These are phyloP conservation scores for Naso thynnoides DNA, from an alignment of 2,797 vertebrate species.

Conservation along the genomic window DNA sequence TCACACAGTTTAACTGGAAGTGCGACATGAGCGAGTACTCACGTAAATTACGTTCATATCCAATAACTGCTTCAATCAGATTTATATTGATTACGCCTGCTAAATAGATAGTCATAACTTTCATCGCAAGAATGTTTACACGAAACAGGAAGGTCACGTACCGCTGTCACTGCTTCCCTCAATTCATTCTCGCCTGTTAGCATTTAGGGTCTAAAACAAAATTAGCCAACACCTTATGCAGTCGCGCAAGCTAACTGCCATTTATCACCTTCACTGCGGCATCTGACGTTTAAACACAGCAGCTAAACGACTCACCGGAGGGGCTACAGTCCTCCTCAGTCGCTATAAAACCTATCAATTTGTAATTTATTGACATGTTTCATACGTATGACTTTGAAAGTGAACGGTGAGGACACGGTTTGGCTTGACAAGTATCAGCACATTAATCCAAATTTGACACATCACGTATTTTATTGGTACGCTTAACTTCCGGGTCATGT, in stretches of 20 bases:
- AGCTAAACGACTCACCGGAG: not conserved
- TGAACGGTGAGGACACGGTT: not conserved
- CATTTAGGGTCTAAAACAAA: not conserved
- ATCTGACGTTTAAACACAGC: not conserved
- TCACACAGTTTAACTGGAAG: not conserved
- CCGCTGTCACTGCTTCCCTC: constrained; percentile 21
- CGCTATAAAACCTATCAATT: not conserved
- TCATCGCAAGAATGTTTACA: not conserved
- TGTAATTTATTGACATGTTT: too few species aligned
- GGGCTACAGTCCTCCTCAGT: not conserved
- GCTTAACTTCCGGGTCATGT: constrained; percentile 60
- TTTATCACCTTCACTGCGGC: constrained; percentile 34
- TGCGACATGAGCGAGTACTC: not conserved
- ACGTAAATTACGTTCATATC: too few species aligned
- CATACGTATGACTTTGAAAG: not conserved
- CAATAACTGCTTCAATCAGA: rapidly evolving
- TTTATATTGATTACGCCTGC: not conserved
- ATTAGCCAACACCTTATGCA: constrained; percentile 37
- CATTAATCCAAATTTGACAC: constrained; percentile 49
- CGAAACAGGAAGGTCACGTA: constrained; percentile 39
- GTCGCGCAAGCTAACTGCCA: constrained; percentile 35
- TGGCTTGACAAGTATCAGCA: not conserved
- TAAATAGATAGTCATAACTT: not conserved
- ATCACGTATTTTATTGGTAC: constrained; percentile 42
- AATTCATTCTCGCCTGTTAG: constrained; percentile 5